Evolutionary conservation across 1,140 invertebrate species (phyloP).

Genomic region (Epicauta chinensis): DNA sequence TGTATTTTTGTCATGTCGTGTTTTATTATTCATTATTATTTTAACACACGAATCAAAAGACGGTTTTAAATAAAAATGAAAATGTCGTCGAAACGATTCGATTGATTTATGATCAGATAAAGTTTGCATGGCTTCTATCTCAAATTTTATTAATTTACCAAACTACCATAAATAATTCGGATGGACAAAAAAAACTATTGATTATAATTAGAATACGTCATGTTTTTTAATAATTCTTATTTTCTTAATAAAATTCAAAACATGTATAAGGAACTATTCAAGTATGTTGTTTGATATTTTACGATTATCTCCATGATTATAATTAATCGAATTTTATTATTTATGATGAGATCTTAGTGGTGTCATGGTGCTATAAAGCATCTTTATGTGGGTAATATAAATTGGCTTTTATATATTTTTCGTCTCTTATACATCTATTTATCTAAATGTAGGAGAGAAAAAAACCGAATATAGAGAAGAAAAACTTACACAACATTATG

Average conservation of each 20-base stretch:
- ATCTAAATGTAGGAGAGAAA: not conserved
- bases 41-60: too few species aligned
- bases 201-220: too few species aligned
- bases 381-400: slow-evolving; percentile 13
- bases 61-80: too few species aligned
- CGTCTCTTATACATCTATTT: too few species aligned
- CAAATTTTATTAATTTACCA: not conserved
- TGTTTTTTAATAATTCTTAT: too few species aligned
- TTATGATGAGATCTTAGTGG: slow-evolving; percentile 8
- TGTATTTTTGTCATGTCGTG: too few species aligned
- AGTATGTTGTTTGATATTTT: too few species aligned
- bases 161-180: too few species aligned
- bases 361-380: slow-evolving; percentile 10
- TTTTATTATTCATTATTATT: too few species aligned
- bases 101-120: slow-evolving; percentile 7
- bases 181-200: too few species aligned
- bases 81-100: slow-evolving; percentile 6
- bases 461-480: not conserved
- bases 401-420: not conserved
- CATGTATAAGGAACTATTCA: too few species aligned
- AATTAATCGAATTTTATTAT: slow-evolving; percentile 16
- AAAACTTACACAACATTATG: slow-evolving; percentile 4
- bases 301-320: not conserved
- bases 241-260: too few species aligned
- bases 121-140: not conserved